Percentiles rank a stretch among this genome's conserved stretches.
Evolutionary conservation across 2,888 invertebrate genomes (phyloP).

Genomic region (Sylvicola cinctus): DNA sequence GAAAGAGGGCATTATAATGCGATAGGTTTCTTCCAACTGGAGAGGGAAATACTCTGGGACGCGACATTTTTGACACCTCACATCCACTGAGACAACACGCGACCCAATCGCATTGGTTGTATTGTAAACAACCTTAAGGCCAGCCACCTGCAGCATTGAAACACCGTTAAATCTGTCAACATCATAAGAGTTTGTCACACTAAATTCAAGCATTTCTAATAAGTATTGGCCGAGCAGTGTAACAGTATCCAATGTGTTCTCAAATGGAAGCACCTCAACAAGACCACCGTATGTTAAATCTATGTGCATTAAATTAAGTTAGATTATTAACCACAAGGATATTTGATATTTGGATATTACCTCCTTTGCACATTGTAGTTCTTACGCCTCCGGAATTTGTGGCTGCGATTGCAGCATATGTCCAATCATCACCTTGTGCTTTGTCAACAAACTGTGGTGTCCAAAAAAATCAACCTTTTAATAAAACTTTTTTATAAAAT

Average conservation of each 20-base stretch:
- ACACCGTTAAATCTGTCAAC: conserved; percentile 25
- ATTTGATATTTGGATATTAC: conserved; percentile 21
- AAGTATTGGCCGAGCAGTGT: conserved; percentile 46
- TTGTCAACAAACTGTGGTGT: conserved; percentile 14
- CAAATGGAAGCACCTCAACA: conserved; percentile 51
- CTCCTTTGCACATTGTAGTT: conserved; percentile 39
- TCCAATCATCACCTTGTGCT: conserved; percentile 33
- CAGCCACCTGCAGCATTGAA: conserved; percentile 39
- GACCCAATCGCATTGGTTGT: conserved; percentile 32
- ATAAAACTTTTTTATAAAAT: not conserved
- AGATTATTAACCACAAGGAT: not conserved
- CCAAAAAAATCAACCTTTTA: conserved; percentile 1
- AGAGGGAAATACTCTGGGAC: conserved; percentile 41
- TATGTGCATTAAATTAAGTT: conserved; percentile 18
- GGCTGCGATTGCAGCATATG: conserved; percentile 42
- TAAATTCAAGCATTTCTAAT: conserved; percentile 37
- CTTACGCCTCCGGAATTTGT: conserved; percentile 50
- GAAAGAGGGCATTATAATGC: conserved; percentile 37
- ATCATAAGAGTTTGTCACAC: conserved; percentile 23
- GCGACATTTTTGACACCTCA: conserved; percentile 40
- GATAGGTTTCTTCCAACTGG: conserved; percentile 33
- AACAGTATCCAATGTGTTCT: conserved; percentile 49
- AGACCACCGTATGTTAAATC: conserved; percentile 51
- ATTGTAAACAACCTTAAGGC: conserved; percentile 39
- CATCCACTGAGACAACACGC: conserved; percentile 32